Conservation (phyloP, 2,113 vertebrate genomes). For the Caracal caracal region DNA sequence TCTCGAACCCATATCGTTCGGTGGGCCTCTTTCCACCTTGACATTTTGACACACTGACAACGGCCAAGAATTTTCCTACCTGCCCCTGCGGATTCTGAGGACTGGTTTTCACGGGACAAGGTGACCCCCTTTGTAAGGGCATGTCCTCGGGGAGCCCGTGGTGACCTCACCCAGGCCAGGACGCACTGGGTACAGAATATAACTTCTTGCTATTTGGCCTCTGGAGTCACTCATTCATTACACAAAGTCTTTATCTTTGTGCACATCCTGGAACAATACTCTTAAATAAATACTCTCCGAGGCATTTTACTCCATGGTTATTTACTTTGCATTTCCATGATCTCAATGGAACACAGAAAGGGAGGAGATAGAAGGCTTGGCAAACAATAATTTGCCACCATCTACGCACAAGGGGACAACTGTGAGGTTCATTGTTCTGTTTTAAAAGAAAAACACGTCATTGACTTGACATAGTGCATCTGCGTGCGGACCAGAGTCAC, state of each 20-base stretch:
- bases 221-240: slow-evolving; percentile 50
- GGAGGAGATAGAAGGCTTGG: slow-evolving; percentile 69
- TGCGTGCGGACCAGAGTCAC: slow-evolving; percentile 68
- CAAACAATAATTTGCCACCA: slow-evolving; percentile 77
- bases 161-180: background rate
- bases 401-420: slow-evolving; percentile 78
- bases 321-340: slow-evolving; percentile 77
- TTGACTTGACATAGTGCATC: slow-evolving; percentile 71
- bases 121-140: slow-evolving; percentile 17
- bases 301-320: slow-evolving; percentile 68
- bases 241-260: slow-evolving; percentile 57
- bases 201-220: slow-evolving; percentile 41
- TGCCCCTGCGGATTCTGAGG: background rate
- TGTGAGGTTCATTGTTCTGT: slow-evolving; percentile 70
- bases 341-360: slow-evolving; percentile 79
- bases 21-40: background rate
- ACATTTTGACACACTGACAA: background rate
- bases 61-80: background rate
- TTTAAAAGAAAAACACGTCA: slow-evolving; percentile 79
- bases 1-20: accelerated
- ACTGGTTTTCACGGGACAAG: background rate
- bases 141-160: background rate
- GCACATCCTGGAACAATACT: slow-evolving; percentile 77
- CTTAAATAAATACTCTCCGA: slow-evolving; percentile 76
- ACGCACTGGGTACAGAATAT: background rate